phyloP scores from a whole-genome alignment of 2,797 vertebrate species.

The Mus spretus region DNA sequence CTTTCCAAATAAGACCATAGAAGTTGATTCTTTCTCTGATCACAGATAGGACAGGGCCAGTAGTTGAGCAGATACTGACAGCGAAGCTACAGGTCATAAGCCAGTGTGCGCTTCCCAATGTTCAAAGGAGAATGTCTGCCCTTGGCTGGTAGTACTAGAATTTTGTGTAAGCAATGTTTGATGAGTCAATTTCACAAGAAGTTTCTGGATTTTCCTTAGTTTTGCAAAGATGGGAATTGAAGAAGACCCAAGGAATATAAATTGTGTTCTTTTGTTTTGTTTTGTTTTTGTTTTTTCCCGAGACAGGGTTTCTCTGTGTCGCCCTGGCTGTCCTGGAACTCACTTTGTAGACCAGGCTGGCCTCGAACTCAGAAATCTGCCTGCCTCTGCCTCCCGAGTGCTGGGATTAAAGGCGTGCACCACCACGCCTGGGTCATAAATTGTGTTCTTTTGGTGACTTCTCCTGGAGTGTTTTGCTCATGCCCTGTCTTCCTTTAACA shows the following conservation, averaged over 20 bases:
- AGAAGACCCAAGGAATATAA: neutral
- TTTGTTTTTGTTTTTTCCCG: too few relatives aligned
- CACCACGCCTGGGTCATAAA: neutral
- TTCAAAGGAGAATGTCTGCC: neutral
- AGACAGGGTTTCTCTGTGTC: too few relatives aligned
- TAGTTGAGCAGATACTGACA: conserved; percentile 7
- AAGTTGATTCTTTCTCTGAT: neutral
- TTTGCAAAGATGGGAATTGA: conserved; percentile 43
- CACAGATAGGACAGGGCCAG: neutral
- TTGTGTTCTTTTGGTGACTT: conserved; percentile 36
- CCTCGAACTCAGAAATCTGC: too few relatives aligned
- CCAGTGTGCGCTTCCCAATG: neutral
- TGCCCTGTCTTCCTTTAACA: neutral
- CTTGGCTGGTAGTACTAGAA: neutral
- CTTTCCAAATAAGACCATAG: neutral
- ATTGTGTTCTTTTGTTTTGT: neutral
- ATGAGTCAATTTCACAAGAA: conserved; percentile 33
- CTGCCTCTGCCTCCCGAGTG: too few relatives aligned
- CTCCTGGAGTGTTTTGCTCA: conserved; percentile 6
- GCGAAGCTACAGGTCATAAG: neutral
- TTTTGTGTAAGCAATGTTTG: conserved; percentile 54
- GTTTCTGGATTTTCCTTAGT: conserved; percentile 19
- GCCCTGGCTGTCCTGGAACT: too few relatives aligned
- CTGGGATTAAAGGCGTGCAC: too few relatives aligned
- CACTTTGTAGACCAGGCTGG: too few relatives aligned